Evolutionary conservation across 2,888 invertebrate species (phyloP).

Genomic region (Tetragonisca angustula): DNA sequence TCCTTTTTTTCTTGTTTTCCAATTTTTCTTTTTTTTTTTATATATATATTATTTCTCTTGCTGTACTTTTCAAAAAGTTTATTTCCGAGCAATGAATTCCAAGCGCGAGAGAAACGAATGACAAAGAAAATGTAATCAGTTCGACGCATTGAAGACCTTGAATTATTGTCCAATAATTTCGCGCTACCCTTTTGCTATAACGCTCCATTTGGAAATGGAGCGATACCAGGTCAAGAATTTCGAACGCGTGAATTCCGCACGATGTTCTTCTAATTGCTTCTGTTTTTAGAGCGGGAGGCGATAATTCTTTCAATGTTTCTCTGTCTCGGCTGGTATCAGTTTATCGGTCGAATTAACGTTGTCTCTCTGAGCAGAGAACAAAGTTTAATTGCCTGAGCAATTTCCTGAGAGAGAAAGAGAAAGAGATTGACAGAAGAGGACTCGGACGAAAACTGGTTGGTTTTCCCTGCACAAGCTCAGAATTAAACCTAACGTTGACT

Average conservation of each 20-base stretch:
- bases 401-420: neutral
- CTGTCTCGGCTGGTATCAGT: neutral
- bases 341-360: conserved; percentile 13
- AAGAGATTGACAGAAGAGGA: neutral
- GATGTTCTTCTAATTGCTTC: neutral
- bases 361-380: conserved; percentile 4
- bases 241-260: neutral
- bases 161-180: conserved; percentile 13
- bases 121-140: conserved; percentile 10
- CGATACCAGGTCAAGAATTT: neutral
- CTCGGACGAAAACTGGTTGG: neutral
- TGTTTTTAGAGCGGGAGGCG: neutral
- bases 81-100: conserved; percentile 49
- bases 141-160: conserved; percentile 1
- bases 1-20: neutral
- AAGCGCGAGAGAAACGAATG: conserved; percentile 36
- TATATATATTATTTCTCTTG: conserved; percentile 3
- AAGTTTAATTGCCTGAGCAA: neutral
- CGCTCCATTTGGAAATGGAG: neutral
- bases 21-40: neutral
- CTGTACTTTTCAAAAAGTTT: conserved; percentile 9
- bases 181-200: neutral
- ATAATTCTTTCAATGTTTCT: neutral
- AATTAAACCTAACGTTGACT: neutral
- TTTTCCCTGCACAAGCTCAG: neutral